phyloP scores from a whole-genome alignment of 2,797 vertebrate genomes.

The Halcyon badia region DNA sequence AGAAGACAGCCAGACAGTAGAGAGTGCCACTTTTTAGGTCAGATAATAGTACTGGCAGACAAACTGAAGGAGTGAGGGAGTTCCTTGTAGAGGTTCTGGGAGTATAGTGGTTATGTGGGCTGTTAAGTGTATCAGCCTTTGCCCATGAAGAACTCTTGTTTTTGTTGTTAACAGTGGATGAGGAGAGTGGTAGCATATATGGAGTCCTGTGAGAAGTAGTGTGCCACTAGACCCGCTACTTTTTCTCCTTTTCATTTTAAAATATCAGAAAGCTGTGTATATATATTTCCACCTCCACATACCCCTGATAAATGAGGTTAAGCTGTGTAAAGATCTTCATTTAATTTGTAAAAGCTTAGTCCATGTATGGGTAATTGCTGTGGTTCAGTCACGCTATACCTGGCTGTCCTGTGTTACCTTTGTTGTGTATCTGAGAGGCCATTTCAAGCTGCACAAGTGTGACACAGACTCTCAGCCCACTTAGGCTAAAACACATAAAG shows the following conservation, averaged over 20 bases:
- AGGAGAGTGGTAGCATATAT: neutral
- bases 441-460: neutral
- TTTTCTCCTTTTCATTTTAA: neutral
- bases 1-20: neutral
- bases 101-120: neutral
- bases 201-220: neutral
- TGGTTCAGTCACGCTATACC: neutral
- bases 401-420: neutral
- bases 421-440: neutral
- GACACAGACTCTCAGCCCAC: neutral
- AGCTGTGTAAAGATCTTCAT: neutral
- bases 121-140: neutral
- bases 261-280: neutral
- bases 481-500: neutral
- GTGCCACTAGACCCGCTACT: neutral
- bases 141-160: neutral
- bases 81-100: neutral
- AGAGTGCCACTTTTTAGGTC: neutral
- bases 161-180: neutral
- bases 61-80: neutral
- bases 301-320: neutral
- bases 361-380: neutral
- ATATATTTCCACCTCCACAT: neutral
- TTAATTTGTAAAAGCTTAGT: neutral
- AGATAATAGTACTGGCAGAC: neutral